These are phyloP conservation scores for Mobula hypostoma DNA, from an alignment of 2,113 vertebrate genomes.

Conservation along the genomic window DNA sequence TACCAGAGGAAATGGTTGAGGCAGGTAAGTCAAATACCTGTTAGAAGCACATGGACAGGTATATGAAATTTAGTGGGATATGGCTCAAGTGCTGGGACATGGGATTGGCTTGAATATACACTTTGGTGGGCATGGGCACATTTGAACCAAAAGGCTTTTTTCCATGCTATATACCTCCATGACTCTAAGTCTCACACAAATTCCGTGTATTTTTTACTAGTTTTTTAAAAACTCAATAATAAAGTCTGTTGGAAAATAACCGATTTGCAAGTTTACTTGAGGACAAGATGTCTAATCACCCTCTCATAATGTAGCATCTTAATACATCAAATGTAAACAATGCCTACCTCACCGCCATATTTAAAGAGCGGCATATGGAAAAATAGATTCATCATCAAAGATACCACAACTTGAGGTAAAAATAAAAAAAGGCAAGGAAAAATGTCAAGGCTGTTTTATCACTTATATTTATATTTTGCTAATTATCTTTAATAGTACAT, in stretches of 20 bases:
- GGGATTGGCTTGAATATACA: too few species aligned
- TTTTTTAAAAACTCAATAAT: background rate
- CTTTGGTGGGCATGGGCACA: too few species aligned
- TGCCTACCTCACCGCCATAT: background rate
- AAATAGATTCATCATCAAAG: background rate
- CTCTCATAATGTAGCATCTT: background rate
- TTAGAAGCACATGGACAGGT: too few species aligned
- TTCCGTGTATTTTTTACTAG: too few species aligned
- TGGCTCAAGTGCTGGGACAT: too few species aligned
- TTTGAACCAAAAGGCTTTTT: too few species aligned
- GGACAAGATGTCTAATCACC: background rate
- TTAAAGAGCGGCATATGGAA: background rate
- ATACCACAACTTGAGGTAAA: background rate
- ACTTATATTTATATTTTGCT: too few species aligned
- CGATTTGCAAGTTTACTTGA: background rate
- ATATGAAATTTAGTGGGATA: too few species aligned
- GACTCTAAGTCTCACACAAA: too few species aligned
- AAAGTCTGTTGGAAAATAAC: background rate
- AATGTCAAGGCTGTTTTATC: background rate
- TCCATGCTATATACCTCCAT: too few species aligned
- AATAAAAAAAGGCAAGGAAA: background rate
- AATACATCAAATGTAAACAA: background rate
- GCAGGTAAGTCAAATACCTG: too few species aligned
- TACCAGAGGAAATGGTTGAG: too few species aligned
- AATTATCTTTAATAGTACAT: background rate